Evolutionary conservation across 2,888 invertebrate species (phyloP).

Genomic region (Eristalis pertinax): DNA sequence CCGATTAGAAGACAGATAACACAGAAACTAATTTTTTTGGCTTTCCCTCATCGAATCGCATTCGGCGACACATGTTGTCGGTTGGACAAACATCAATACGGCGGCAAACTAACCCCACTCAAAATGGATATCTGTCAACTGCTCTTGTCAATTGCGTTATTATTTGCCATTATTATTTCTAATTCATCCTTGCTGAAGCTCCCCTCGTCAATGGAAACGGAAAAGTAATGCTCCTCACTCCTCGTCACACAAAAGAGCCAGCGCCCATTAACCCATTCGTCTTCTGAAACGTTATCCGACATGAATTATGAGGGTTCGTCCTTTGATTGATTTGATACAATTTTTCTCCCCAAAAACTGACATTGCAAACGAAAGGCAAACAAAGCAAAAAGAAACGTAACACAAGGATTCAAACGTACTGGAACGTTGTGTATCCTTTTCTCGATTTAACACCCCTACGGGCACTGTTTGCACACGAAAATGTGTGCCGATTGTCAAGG

Average conservation of each 20-base stretch:
- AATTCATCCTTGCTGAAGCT: conserved; percentile 45
- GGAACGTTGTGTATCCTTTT: conserved; percentile 34
- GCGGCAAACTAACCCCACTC: neutral
- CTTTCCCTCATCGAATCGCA: neutral
- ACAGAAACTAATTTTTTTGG: neutral
- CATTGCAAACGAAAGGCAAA: conserved; percentile 62
- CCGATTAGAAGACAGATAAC: neutral
- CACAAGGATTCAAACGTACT: conserved; percentile 27
- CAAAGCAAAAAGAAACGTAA: conserved; percentile 41
- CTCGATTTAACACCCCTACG: conserved; percentile 64
- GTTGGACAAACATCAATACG: neutral
- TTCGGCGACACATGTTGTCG: neutral
- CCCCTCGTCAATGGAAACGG: conserved; percentile 3
- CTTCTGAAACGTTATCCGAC: conserved; percentile 68
- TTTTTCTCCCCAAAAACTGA: conserved; percentile 51
- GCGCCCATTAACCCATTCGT: conserved; percentile 65
- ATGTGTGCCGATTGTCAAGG: conserved; percentile 67
- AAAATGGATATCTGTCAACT: neutral
- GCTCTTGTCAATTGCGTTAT: conserved; percentile 65
- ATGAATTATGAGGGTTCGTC: conserved; percentile 71
- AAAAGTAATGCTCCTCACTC: conserved; percentile 31
- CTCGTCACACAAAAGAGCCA: conserved; percentile 52
- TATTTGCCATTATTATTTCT: conserved; percentile 67
- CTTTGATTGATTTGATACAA: conserved; percentile 69
- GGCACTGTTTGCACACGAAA: conserved; percentile 67